These are phyloP conservation scores for Echeneis naucrates DNA, from an alignment of 2,797 vertebrate species.

Conservation along the genomic window DNA sequence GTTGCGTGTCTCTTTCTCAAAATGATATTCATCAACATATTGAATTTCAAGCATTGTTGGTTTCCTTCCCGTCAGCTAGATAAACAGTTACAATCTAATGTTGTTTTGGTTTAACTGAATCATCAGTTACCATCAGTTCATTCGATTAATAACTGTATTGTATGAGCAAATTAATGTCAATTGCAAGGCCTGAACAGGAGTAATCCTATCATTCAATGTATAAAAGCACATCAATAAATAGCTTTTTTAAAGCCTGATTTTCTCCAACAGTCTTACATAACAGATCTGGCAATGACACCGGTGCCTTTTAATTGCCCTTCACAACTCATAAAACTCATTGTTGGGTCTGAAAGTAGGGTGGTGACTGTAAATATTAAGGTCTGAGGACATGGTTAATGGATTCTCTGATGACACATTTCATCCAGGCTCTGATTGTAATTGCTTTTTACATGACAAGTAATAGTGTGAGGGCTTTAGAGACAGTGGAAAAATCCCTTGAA, in stretches of 20 bases:
- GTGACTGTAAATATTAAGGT: slow-evolving; percentile 79
- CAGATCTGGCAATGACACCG: slow-evolving; percentile 31
- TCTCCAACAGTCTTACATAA: slow-evolving; percentile 40
- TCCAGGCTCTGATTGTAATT: slow-evolving; percentile 83
- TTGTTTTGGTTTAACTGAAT: slow-evolving; percentile 4
- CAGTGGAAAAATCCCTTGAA: slow-evolving; percentile 80
- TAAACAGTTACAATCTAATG: not conserved
- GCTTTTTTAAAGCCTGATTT: slow-evolving; percentile 30
- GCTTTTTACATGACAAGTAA: slow-evolving; percentile 84
- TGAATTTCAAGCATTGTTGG: not conserved
- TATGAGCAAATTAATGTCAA: slow-evolving; percentile 19
- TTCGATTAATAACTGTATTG: slow-evolving; percentile 10
- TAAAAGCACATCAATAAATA: slow-evolving; percentile 27
- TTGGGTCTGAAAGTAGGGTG: slow-evolving; percentile 74
- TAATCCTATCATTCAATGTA: slow-evolving; percentile 32
- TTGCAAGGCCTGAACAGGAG: slow-evolving; percentile 16
- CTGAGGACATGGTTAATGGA: slow-evolving; percentile 79
- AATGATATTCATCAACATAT: not conserved
- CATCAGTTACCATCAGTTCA: slow-evolving; percentile 6
- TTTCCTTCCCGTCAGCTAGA: not conserved
- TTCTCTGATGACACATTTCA: slow-evolving; percentile 80
- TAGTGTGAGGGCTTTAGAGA: slow-evolving; percentile 82
- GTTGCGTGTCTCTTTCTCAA: not conserved
- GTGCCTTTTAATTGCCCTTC: slow-evolving; percentile 75
- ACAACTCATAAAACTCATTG: slow-evolving; percentile 62